Evolutionary conservation across 2,797 vertebrate species (phyloP).

Genomic region (Microchirus variegatus): DNA sequence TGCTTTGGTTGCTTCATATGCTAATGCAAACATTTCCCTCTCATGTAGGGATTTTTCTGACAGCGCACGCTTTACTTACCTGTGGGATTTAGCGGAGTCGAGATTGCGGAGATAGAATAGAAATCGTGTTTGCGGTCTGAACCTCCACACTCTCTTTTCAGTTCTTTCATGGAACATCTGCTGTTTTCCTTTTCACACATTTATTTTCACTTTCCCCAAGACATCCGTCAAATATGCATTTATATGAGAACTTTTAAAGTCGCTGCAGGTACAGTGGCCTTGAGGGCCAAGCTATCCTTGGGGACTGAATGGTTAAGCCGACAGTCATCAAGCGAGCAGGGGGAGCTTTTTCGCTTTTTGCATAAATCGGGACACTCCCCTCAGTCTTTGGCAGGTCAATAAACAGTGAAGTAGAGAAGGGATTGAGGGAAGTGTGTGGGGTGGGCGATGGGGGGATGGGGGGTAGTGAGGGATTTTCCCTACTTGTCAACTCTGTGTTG

Average conservation of each 20-base stretch:
- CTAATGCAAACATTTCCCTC: conserved; percentile 63
- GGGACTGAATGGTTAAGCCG: conserved; percentile 63
- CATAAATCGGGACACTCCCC: conserved; percentile 67
- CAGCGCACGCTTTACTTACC: conserved; percentile 46
- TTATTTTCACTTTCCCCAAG: conserved; percentile 31
- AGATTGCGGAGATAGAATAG: conserved; percentile 40
- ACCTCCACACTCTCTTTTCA: conserved; percentile 30
- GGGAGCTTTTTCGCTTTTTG: conserved; percentile 40
- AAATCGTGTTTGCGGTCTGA: conserved; percentile 39
- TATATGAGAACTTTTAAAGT: conserved; percentile 53
- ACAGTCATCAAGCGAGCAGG: conserved; percentile 51
- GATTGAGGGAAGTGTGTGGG: conserved; percentile 48
- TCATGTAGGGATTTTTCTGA: conserved; percentile 62
- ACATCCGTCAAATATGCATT: conserved; percentile 24
- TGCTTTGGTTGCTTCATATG: conserved; percentile 67
- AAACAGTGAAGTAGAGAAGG: conserved; percentile 38
- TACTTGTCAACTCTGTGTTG: conserved; percentile 63
- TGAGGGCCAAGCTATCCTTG: conserved; percentile 49
- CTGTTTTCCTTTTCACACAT: conserved; percentile 38
- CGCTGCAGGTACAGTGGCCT: conserved; percentile 34
- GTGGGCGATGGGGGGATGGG: not conserved
- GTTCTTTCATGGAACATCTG: conserved; percentile 50
- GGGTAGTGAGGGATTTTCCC: conserved; percentile 22
- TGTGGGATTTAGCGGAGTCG: conserved; percentile 48
- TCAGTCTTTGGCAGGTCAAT: conserved; percentile 68